Evolutionary conservation across 2,888 invertebrate species (phyloP), one percentile per base, ranked within the genome.

Genomic region (Torymus tubicola): DNA sequence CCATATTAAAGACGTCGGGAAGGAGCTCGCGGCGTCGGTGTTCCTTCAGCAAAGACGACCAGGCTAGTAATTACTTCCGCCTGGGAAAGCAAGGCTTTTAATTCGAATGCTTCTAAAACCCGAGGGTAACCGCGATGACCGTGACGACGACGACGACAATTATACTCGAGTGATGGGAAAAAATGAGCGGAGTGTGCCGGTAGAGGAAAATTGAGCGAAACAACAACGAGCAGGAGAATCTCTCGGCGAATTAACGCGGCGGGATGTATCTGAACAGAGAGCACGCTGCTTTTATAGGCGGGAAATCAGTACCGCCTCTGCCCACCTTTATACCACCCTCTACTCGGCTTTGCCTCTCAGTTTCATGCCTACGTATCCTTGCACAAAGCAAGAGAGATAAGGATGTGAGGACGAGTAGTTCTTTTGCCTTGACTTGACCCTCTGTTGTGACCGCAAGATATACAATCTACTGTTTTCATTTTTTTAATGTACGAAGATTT

Each of bases 241-340:
- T 8, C 21, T 14, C 68, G 68, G 81, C 86, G 87, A 89, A 89
- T 89, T 87, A 88, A 87, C 86, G 86, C 67, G 57, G 31, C 53
- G 42, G 87, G 86, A 87, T 85, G 87, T 86, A 88, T 87, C 86
- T 85, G 86, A 84, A 82, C 74, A 77, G 24, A n/a, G 42, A 50
- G 63, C 16, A 24, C 53, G 61, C 52, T 61, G 61, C 63, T 63
- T 64, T 53, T 64, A 63, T 74, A 67, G 61, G 82, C 60, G 77
- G 75, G 21, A 61, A 65, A 60, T 78, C 81, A 72, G 81, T 70
- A 68, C 52, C 14, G 65, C 61, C 71, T 31, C 31, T 77, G 16
- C 57, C 67, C 55, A 61, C 77, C 70, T 77, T 71, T 67, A 42
- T 73, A 60, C 74, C 60, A 75, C 79, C 82, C 75, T 75, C 80